Evolutionary conservation across 2,113 vertebrate genomes (phyloP).

Genomic region (Collichthys lucidus): DNA sequence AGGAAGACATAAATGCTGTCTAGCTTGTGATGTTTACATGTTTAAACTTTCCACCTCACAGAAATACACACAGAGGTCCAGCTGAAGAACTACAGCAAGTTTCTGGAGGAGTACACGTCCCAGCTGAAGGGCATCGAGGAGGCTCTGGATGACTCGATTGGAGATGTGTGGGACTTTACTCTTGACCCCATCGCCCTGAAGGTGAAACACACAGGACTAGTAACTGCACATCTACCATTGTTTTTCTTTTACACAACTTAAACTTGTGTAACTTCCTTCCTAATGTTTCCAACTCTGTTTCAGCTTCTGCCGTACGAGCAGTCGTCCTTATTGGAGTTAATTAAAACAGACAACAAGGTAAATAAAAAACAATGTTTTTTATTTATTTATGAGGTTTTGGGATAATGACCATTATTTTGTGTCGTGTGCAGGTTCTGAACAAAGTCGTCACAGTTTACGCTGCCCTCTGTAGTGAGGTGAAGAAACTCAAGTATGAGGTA

Average conservation of each 20-base stretch:
- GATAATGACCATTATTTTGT: not conserved
- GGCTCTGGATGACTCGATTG: slow-evolving; percentile 94
- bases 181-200: slow-evolving; percentile 96
- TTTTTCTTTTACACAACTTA: not conserved
- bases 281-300: not conserved
- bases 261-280: slow-evolving; percentile 29
- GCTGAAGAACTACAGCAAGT: slow-evolving; percentile 95
- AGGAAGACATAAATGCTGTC: not conserved
- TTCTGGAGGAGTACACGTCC: slow-evolving; percentile 94
- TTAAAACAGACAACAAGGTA: slow-evolving; percentile 99
- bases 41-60: slow-evolving; percentile 72
- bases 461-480: slow-evolving; percentile 97
- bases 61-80: slow-evolving; percentile 99
- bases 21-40: not conserved
- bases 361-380: not conserved
- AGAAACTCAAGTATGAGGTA: slow-evolving; percentile 98
- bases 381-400: no score
- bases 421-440: slow-evolving; percentile 90
- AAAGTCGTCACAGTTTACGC: slow-evolving; percentile 99
- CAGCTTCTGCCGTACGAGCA: slow-evolving; percentile 98
- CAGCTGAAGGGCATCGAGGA: slow-evolving; percentile 96
- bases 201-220: slow-evolving; percentile 76
- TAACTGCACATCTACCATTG: not conserved
- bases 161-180: slow-evolving; percentile 99
- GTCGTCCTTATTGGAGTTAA: slow-evolving; percentile 94